Base-by-base conservation (phyloP, 2,888 invertebrate species). In the Beris morrisii region DNA sequence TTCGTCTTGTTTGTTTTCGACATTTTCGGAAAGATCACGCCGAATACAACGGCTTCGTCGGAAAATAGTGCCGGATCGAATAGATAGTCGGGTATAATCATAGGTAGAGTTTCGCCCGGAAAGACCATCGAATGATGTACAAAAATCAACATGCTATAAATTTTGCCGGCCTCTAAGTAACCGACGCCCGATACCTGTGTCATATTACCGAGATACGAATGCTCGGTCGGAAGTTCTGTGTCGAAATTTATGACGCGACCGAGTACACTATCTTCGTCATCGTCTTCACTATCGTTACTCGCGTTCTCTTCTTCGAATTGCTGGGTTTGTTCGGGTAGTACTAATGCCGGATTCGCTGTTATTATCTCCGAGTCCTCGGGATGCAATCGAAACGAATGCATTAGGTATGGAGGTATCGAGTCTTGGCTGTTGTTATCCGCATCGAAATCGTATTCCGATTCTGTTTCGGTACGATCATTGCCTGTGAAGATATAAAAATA, bases 101-200 rank as follows among this genome's bases (percentile, higher is more conserved):
- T 83, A 0, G 93, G 93, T 30, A 93, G 78, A 1, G 88, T 90
- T 79, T 92, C 92, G 2, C 92, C 92, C 6, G 93, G 93, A 71
- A 92, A 88, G 13, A 92, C 84, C 58, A 91, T 81, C 55, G 86
- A 83, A 50, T 85, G 83, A 67, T 86, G 82, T 54, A 84, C 78
- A 44, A 88, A 80, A 56, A 90, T 75, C 4, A 88, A 86, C 67
- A 90, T 76, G 28, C 81, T 79, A 65, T 83, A 80, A 13, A 79
- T 75, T 66, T 82, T 79, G 48, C 82, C 84, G 52, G 83, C 82
- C 70, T 88, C 87, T 56, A 87, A 77, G 67, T 89, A 81, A 43
- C 87, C 86, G n/a, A 88, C 82, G 1, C 89, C 89, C 6, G 84
- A 81, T 3, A 88, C 79, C 54, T 87, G 86, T 74, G 86, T 86